Evolutionary conservation across 2,113 vertebrate genomes (phyloP).

Genomic region (Chloroceryle aenea): DNA sequence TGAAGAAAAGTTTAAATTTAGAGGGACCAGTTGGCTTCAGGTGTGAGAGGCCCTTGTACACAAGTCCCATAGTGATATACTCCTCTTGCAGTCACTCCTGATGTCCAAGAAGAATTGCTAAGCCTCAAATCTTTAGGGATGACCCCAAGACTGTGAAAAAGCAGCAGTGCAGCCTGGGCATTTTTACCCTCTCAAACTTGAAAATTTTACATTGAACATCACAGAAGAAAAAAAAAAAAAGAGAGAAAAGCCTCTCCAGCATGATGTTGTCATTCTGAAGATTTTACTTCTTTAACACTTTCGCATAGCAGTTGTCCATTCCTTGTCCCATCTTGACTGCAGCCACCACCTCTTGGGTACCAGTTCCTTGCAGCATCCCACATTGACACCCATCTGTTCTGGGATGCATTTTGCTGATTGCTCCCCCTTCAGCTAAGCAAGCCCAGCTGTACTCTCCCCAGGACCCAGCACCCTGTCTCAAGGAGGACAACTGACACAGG

Average conservation of each 20-base stretch:
- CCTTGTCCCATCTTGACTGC: neutral
- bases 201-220: neutral
- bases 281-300: neutral
- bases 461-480: neutral
- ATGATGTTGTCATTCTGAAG: neutral
- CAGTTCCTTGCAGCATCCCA: neutral
- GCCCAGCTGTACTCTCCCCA: neutral
- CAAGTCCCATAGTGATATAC: neutral
- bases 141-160: neutral
- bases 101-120: neutral
- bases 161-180: neutral
- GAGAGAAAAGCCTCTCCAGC: neutral
- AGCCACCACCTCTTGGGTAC: neutral
- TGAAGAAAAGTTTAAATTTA: neutral
- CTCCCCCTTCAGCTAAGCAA: neutral
- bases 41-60: neutral
- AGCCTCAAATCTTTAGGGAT: neutral
- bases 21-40: neutral
- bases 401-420: neutral
- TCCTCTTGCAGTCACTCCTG: neutral
- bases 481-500: neutral
- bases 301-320: neutral
- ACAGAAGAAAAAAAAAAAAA: neutral
- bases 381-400: accelerated
- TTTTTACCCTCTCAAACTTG: neutral